Evolutionary conservation across 2,113 vertebrate genomes (phyloP).

Genomic region (Hemiprocne comata): DNA sequence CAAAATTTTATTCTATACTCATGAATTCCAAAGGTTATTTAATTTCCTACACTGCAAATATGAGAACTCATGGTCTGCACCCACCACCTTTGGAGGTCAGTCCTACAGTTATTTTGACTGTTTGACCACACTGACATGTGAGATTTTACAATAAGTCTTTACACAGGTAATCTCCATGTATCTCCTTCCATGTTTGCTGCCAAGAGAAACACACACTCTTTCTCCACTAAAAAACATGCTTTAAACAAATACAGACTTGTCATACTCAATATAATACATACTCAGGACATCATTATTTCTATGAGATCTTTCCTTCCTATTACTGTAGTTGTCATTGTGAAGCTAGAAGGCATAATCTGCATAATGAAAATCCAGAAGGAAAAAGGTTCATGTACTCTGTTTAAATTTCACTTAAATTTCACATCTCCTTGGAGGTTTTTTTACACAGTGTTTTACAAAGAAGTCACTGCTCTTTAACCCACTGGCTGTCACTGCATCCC

Average conservation of each 20-base stretch:
- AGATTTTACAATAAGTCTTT: not conserved
- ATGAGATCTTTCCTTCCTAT: not conserved
- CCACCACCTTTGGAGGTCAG: not conserved
- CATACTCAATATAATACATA: not conserved
- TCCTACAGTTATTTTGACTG: not conserved
- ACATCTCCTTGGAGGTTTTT: not conserved
- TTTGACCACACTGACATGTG: not conserved
- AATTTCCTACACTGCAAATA: not conserved
- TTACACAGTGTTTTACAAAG: not conserved
- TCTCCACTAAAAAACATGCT: not conserved
- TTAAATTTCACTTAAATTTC: not conserved
- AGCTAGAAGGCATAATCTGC: not conserved
- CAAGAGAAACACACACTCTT: not conserved
- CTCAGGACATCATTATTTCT: not conserved
- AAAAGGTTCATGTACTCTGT: not conserved
- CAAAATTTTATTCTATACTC: not conserved
- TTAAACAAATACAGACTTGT: not conserved
- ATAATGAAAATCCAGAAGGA: not conserved
- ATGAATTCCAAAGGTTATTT: not conserved
- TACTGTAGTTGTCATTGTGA: not conserved
- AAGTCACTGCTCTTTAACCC: not conserved
- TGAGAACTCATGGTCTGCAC: not conserved
- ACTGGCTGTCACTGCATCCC: not conserved
- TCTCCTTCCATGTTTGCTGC: not conserved
- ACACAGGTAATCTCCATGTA: not conserved